A percentile compares a stretch with the other conserved stretches of the same genome.
phyloP scores from a whole-genome alignment of 2,797 vertebrate species.

The Florisuga fusca region DNA sequence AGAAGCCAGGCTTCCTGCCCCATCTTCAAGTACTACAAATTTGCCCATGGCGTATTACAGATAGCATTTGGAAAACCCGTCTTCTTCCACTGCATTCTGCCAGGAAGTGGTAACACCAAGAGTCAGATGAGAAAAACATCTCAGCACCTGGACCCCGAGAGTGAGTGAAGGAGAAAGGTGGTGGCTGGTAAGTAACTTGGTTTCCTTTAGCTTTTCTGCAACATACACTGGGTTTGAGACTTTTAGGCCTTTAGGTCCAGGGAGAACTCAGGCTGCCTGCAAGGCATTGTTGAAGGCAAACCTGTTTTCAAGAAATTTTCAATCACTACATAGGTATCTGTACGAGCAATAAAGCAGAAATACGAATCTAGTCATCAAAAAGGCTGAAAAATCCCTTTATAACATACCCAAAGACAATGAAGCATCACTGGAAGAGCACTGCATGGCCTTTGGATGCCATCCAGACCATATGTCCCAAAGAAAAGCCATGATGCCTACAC shows the following conservation, averaged over 20 bases:
- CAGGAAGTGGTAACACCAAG: neutral
- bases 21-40: neutral
- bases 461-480: neutral
- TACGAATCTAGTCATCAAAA: neutral
- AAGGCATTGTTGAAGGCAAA: neutral
- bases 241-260: neutral
- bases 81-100: neutral
- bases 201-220: neutral
- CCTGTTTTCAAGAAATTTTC: neutral
- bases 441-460: neutral
- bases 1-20: neutral
- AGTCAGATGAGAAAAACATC: neutral
- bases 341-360: neutral
- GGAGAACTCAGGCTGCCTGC: neutral
- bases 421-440: neutral
- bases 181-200: neutral
- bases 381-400: neutral
- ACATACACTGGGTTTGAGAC: neutral
- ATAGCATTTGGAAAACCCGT: neutral
- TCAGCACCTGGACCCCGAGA: neutral
- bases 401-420: neutral
- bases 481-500: neutral
- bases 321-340: neutral
- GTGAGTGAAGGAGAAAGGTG: neutral
- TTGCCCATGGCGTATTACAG: rapidly evolving